Evolutionary conservation across 2,113 vertebrate species (phyloP), one percentile per base, ranked within the genome.

Genomic region (Leptocoma aspasia): DNA sequence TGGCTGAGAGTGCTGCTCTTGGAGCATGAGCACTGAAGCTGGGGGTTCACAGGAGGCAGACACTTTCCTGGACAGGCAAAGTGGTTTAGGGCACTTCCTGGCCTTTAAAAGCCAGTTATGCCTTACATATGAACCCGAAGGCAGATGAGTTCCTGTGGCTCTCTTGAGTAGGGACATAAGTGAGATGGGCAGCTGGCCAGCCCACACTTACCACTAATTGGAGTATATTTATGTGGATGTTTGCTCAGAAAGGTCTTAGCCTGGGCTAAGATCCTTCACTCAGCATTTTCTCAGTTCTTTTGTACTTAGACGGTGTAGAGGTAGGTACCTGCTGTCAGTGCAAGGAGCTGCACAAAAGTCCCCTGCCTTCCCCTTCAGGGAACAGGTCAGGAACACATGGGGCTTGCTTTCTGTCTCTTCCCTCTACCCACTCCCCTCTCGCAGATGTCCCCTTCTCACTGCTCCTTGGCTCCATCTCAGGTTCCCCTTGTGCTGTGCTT

Each of bases 371-470:
- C 14, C 18, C 5, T 2, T 15, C 2, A 1, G 9, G 21, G 12
- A 52, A 4, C 41, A 37, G 59, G 15, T 75, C 1, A 0, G 41
- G 49, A 56, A 64, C 30, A 20, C 13, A 31, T 0, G 0, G 0
- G 41, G 10, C 27, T 88, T 4, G 0, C 60, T 66, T 75, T 78
- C 47, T 70, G 39, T 24, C 11, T 56, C 84, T 75, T 73, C 37
- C 21, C 13, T 33, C 33, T 21, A 50, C 17, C 10, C 22, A 26
- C 7, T 68, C 27, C 2, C 23, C 6, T 68, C 33, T 63, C 0
- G 0, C 23, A 63, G 23, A 75, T 78, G 11, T 50, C 26, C 23
- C 24, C 35, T 61, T 69, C 64, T 86, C 1, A 1, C 19, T 7
- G 27, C 23, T 37, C 53, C 47, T 79, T 7, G 1, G 39, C 47